Conservation (phyloP, 2,113 vertebrate genomes). For the Callithrix jacchus region DNA sequence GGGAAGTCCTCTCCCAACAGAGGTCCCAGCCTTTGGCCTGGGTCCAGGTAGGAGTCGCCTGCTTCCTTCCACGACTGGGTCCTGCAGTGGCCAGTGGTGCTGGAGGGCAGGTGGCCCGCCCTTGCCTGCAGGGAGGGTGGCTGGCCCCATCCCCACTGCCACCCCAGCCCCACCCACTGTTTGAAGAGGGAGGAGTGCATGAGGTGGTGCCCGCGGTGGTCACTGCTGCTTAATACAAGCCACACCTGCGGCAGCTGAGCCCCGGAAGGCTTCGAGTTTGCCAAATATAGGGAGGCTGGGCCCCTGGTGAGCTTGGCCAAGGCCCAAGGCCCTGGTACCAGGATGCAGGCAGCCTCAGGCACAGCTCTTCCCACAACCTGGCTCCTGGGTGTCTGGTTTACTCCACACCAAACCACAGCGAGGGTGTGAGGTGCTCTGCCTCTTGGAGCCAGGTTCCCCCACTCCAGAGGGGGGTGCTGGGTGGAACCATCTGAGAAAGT, state of each 20-base stretch:
- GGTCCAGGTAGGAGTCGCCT: accelerated
- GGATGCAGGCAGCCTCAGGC: not conserved
- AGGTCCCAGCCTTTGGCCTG: not conserved
- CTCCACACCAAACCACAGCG: not conserved
- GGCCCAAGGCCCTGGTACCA: not conserved
- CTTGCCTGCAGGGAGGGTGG: not conserved
- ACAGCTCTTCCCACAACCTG: not conserved
- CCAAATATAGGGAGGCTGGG: not conserved
- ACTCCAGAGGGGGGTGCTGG: too few relatives aligned
- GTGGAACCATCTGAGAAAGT: not conserved
- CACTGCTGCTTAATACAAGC: not conserved
- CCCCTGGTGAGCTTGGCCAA: not conserved
- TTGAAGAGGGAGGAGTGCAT: not conserved
- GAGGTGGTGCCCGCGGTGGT: not conserved
- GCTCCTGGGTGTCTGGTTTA: not conserved
- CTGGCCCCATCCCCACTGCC: not conserved
- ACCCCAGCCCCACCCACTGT: not conserved
- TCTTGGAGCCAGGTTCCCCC: not conserved
- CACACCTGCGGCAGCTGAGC: not conserved
- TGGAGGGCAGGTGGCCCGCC: accelerated
- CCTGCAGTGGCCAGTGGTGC: not conserved
- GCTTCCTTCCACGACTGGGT: not conserved
- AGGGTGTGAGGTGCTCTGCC: not conserved
- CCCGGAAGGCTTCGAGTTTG: not conserved
- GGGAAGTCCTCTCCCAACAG: not conserved